Evolutionary conservation across 2,888 invertebrate species (phyloP), one percentile per base, ranked within the genome.

Genomic region (Acanthoscelides obtectus): DNA sequence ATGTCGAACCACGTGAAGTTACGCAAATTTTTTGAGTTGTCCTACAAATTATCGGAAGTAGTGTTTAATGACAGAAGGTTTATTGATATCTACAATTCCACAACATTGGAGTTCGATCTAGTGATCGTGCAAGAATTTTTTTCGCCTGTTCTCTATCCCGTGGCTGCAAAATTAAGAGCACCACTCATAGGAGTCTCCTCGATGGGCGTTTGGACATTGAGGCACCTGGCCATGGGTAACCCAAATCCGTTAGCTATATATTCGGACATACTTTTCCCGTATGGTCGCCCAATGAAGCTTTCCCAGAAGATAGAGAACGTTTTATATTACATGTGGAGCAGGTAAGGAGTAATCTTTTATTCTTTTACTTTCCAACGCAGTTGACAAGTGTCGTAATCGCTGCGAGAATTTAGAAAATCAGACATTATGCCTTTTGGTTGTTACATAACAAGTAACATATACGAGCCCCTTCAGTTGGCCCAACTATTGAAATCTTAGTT

Each of bases 251-350:
- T 80, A 5, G 75, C 79, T 5, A 20, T 81, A 12, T 78, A 79
- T 70, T 81, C 82, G 0, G 82, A 83, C 69, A 77, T 80, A 74
- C 76, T 80, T 70, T 71, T 82, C 21, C 77, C 76, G 22, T 80
- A 79, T 67, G 74, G 80, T 64, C 79, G 80, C 64, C 71, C 73
- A 3, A 77, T 88, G 72, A 87, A 82, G 20, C 80, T 86, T 64
- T 86, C 86, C 45, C 84, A 86, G 74, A 75, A 83, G 69, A 69
- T 81, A 0, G 76, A 76, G 70, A 82, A 80, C 70, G 77, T 77
- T 2, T 69, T 78, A 2, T 82, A 81, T 72, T 77, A 79, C 64
- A 20, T 83, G n/a, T 80, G 79, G 77, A 71, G 22, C 22, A 67
- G 67, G 22, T 67, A 67, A 1, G 66, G 5, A 8, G n/a, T 66